Base-by-base conservation (phyloP, 2,113 vertebrate genomes). In the Aspidoscelis tigris region DNA sequence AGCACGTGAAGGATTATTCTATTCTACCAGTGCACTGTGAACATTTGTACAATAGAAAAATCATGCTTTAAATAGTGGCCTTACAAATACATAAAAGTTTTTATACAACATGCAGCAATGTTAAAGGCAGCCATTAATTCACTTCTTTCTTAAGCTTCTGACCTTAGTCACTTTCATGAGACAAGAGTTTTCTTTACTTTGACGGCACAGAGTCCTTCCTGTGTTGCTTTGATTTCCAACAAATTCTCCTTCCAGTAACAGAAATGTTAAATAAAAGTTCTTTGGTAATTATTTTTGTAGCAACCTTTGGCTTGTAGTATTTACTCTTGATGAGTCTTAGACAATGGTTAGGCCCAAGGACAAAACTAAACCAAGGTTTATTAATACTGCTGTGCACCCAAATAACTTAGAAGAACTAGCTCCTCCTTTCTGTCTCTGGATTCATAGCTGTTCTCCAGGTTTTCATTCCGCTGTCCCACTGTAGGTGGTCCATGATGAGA, bases 11-110 rank as follows among this genome's bases (percentile, higher is more conserved):
- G 97, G 97, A 94, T 90, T 85, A 58, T 92, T 86, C 96, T 95
- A 96, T 88, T 90, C 94, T 96, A 96, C 91, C 88, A 94, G 97
- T 97, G 97, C 95, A 84, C 91, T 73, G 97, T 97, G 96, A 95
- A 91, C 88, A 86, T 94, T 95, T 93, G 93, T 95, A 94, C 97
- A 97, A 97, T 95, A 91, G 77, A 90, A 93, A 93, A 93, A 86
- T 72, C 87, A 80, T 92, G 93, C 89, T 78, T 94, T 93, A 93
- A 93, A 95, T 91, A 95, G 93, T 91, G 90, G 91, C 74, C 76
- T 78, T 66, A 26, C 70, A 78, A 90, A 92, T 86, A 90, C 86
- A 81, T 79, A 90, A 85, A 85, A 89, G 88, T 88, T 86, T 95
- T 92, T 95, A 89, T 88, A 94, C 93, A 95, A 89, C 94, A 94